phyloP scores from a whole-genome alignment of 2,113 vertebrate species.

The Ancistrus triradiatus region DNA sequence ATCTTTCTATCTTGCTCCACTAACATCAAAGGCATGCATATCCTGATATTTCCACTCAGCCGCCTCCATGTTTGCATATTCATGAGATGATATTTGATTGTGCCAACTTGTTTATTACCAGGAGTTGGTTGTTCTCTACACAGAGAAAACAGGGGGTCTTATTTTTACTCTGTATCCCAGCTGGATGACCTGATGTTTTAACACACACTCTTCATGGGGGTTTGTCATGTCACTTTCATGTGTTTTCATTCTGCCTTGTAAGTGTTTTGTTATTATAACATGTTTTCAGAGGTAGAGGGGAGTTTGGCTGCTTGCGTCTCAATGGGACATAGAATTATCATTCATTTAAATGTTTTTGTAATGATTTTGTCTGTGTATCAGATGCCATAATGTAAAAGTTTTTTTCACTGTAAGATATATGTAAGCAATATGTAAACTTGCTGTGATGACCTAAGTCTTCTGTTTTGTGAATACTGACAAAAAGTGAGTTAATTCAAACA shows the following conservation, averaged over 20 bases:
- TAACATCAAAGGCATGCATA: constrained; percentile 35
- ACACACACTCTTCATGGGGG: too few relatives aligned
- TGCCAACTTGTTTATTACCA: constrained; percentile 29
- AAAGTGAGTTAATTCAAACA: too few relatives aligned
- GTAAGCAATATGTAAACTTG: too few relatives aligned
- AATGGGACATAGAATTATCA: neutral
- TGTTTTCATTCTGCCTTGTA: neutral
- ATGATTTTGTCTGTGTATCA: too few relatives aligned
- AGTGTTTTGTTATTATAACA: neutral
- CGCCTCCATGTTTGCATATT: constrained; percentile 25
- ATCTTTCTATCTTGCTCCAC: constrained; percentile 14
- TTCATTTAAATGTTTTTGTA: too few relatives aligned
- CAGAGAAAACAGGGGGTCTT: neutral
- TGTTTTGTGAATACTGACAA: too few relatives aligned
- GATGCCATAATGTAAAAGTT: too few relatives aligned
- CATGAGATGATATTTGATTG: constrained; percentile 33
- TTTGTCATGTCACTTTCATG: too few relatives aligned
- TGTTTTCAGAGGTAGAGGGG: neutral
- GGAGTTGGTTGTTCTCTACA: constrained; percentile 1
- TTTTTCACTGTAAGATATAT: too few relatives aligned
- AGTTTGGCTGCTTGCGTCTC: too few relatives aligned
- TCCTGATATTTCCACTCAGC: constrained; percentile 38
- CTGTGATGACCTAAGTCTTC: too few relatives aligned
- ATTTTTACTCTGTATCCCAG: neutral
- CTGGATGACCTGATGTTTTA: neutral